Conservation (phyloP, 1,140 invertebrate genomes). For the Drosophila orosa region DNA sequence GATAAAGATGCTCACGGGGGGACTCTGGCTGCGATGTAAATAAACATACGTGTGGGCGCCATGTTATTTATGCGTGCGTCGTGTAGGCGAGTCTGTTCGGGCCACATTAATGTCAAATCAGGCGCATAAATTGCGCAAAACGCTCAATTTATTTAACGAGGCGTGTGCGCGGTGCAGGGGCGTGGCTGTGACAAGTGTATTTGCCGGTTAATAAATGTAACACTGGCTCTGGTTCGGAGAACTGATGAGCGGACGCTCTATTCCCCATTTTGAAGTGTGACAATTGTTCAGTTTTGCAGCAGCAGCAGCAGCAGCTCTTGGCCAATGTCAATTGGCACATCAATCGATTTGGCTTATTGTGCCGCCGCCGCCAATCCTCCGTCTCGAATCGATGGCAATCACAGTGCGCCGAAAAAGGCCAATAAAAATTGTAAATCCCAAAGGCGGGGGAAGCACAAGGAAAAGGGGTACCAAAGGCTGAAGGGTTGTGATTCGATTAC, state of each 20-base stretch:
- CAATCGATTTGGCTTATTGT: conserved; percentile 70
- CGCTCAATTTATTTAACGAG: conserved; percentile 81
- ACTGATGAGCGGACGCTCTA: too few species aligned
- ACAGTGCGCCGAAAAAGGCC: conserved; percentile 46
- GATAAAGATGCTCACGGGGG: conserved; percentile 43
- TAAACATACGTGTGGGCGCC: conserved; percentile 57
- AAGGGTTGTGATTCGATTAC: too few species aligned
- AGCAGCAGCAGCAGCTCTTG: conserved; percentile 21
- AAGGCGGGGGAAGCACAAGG: background rate
- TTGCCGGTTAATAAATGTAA: conserved; percentile 72
- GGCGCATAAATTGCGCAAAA: conserved; percentile 83
- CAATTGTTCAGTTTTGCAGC: conserved; percentile 61
- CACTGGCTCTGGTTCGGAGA: too few species aligned
- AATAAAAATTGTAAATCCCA: conserved; percentile 67
- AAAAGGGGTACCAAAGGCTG: background rate
- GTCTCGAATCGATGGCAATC: conserved; percentile 54
- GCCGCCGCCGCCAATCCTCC: background rate
- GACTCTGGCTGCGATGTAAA: conserved; percentile 58
- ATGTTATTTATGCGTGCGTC: conserved; percentile 59
- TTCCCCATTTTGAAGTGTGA: conserved; percentile 36
- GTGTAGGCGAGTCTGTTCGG: conserved; percentile 56
- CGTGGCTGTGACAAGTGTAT: conserved; percentile 73
- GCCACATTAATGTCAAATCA: conserved; percentile 84
- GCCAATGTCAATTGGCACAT: conserved; percentile 66
- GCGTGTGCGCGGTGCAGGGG: conserved; percentile 55